Percentiles rank a stretch among this genome's conserved stretches.
phyloP scores from a whole-genome alignment of 2,888 invertebrate species.

The Cheilosia impressa region DNA sequence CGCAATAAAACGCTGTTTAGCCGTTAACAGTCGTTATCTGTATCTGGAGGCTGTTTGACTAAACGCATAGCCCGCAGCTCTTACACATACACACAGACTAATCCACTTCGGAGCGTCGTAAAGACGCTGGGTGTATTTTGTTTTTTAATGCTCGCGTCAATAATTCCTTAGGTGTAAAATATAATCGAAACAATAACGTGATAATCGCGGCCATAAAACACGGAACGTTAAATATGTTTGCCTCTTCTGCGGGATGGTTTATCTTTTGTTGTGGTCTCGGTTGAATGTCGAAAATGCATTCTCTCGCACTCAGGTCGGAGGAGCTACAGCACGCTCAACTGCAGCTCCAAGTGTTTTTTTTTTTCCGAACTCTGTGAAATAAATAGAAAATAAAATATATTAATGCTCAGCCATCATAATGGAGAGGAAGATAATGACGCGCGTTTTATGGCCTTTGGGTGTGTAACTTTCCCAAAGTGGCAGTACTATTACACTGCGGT shows the following conservation, averaged over 20 bases:
- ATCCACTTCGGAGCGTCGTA: slow-evolving; percentile 39
- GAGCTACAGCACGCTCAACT: not conserved
- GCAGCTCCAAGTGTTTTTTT: slow-evolving; percentile 1
- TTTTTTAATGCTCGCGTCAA: slow-evolving; percentile 42
- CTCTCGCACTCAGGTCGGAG: not conserved
- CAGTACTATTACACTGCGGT: slow-evolving; percentile 16
- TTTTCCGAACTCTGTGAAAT: slow-evolving; percentile 15
- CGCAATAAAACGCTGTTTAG: slow-evolving; percentile 45
- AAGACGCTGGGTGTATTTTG: slow-evolving; percentile 25
- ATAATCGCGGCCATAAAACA: slow-evolving; percentile 58
- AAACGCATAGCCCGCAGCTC: slow-evolving; percentile 25
- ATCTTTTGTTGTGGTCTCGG: slow-evolving; percentile 56
- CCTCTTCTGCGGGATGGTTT: slow-evolving; percentile 30
- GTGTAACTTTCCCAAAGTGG: slow-evolving; percentile 14
- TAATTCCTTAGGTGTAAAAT: slow-evolving; percentile 56
- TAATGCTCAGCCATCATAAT: slow-evolving; percentile 58
- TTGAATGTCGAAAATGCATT: slow-evolving; percentile 41
- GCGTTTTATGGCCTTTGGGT: slow-evolving; percentile 33
- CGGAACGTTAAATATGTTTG: slow-evolving; percentile 48
- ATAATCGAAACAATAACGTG: slow-evolving; percentile 64
- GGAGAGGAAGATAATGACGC: slow-evolving; percentile 35
- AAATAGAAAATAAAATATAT: slow-evolving; percentile 47
- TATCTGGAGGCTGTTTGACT: slow-evolving; percentile 35
- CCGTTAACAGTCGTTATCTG: slow-evolving; percentile 47
- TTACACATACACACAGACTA: not conserved